Base-by-base conservation (phyloP, 2,113 vertebrate genomes). In the Stigmatopora argus region DNA sequence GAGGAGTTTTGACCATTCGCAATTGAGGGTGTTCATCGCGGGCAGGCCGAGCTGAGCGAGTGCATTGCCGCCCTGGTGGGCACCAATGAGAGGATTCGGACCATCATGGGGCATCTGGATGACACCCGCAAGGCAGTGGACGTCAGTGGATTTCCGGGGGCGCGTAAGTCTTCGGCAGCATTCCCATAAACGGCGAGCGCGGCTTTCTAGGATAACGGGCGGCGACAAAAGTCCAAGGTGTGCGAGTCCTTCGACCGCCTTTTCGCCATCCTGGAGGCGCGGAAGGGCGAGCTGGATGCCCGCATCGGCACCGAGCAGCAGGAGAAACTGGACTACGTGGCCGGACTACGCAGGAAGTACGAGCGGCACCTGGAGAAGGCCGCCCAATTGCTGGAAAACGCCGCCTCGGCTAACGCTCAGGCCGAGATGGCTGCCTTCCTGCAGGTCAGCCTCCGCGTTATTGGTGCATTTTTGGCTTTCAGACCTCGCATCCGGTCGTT, bases 371-470 rank as follows among this genome's bases (percentile, higher is more conserved):
- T 95, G 87, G 95, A 98, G 61, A 86, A 77, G 0, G 87, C 93
- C 1, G 92, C 94, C 66, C 94, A 95, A 84, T 82, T 96, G 66
- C 93, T 99, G 57, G 94, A 98, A 83, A 94, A 92, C 19, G 93
- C 93, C 81, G 95, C 98, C 71, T 93, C 96, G 85, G 94, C 91
- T 55, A 92, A 98, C 94, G 96, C 98, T 62, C 92, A 96, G 75
- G 90, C 94, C 5, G 95, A 98, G 88, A 97, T 98, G 94, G 94
- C 95, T 0, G 77, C 94, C 68, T 99, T 98, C 89, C 86, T 98
- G 55, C 97, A 98, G 94, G 97, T 96, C 83, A 78, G 7, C 70
- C 48, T 73, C 6, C 7, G 38, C 6, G 38, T 8, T 41, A 41
- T 41, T 41, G 38, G 1, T 41, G 38, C 7, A 8, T 41, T 41